phyloP scores from a whole-genome alignment of 1,140 invertebrate genomes.

The Drosophila arawakana region DNA sequence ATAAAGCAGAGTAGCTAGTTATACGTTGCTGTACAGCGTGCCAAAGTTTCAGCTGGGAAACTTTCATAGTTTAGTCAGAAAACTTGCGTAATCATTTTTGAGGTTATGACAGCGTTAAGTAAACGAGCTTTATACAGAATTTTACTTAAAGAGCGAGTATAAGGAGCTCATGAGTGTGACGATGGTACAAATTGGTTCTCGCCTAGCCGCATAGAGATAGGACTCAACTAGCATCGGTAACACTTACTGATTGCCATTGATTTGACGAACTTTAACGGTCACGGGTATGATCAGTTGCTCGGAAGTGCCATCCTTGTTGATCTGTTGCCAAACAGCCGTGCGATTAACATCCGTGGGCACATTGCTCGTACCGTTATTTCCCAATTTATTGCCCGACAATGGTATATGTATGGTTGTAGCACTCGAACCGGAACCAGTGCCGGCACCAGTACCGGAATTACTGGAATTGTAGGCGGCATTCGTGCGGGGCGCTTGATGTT shows the following conservation, averaged over 20 bases:
- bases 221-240: slow-evolving; percentile 4
- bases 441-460: slow-evolving; percentile 50
- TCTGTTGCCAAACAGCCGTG: slow-evolving; percentile 97
- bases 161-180: not conserved
- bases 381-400: slow-evolving; percentile 89
- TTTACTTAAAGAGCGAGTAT: not conserved
- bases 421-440: slow-evolving; percentile 58
- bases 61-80: too few relatives aligned
- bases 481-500: slow-evolving; percentile 45
- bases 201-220: slow-evolving; percentile 7
- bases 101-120: too few relatives aligned
- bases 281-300: slow-evolving; percentile 75
- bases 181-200: slow-evolving; percentile 2
- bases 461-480: slow-evolving; percentile 70
- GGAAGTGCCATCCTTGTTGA: slow-evolving; percentile 86
- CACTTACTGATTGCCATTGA: slow-evolving; percentile 84
- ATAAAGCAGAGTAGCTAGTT: too few relatives aligned
- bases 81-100: too few relatives aligned
- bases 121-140: not conserved
- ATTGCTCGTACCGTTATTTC: slow-evolving; percentile 91
- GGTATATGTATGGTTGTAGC: slow-evolving; percentile 84
- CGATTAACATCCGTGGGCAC: slow-evolving; percentile 96
- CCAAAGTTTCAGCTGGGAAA: too few relatives aligned
- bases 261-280: slow-evolving; percentile 78
- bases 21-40: too few relatives aligned